Base-by-base conservation (phyloP, 2,888 invertebrate genomes). In the Stenoptilia bipunctidactyla region DNA sequence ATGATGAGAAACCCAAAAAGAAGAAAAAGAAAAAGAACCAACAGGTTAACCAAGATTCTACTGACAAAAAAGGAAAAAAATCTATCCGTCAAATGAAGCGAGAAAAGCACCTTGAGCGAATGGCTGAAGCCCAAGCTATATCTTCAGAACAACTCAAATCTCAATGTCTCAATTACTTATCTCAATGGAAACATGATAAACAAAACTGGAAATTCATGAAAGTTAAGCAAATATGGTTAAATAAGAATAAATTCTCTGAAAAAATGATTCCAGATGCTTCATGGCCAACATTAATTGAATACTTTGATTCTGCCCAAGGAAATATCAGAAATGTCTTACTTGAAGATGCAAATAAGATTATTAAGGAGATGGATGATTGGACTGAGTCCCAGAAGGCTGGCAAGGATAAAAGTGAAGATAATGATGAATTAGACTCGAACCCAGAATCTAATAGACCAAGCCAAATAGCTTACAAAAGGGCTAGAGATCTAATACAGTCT, bases 181-280 rank as follows among this genome's bases (percentile, higher is more conserved):
- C 87, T 1, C 86, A 89, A 55, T 93, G 93, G 93, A 90, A 92
- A 63, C 83, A 91, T 57, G 84, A 87, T 44, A 85, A 72, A 47
- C 70, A 69, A 35, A 87, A 90, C 52, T 93, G 93, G 93, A 93
- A 92, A 65, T 93, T 93, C 61, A 90, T 90, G 67, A 93, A 93
- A 66, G 67, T 89, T 1, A 87, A 88, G 44, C 93, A 93, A 72
- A 86, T 89, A n/a, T 92, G 92, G 87, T 73, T 93, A 38, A 88
- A 88, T 49, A 89, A 90, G 47, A 86, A 91, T 53, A 86, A 91
- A 52, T 88, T 91, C 48, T 87, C 90, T 43, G 68, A 83, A 10
- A 59, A 66, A 2, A 83, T 87, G 47, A 62, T 92, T 5, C 86
- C 88, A 2, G 85, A 88, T 34, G 74, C 86, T 14, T 72, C 88